Evolutionary conservation across 2,113 vertebrate genomes (phyloP).

Genomic region (Meles meles): DNA sequence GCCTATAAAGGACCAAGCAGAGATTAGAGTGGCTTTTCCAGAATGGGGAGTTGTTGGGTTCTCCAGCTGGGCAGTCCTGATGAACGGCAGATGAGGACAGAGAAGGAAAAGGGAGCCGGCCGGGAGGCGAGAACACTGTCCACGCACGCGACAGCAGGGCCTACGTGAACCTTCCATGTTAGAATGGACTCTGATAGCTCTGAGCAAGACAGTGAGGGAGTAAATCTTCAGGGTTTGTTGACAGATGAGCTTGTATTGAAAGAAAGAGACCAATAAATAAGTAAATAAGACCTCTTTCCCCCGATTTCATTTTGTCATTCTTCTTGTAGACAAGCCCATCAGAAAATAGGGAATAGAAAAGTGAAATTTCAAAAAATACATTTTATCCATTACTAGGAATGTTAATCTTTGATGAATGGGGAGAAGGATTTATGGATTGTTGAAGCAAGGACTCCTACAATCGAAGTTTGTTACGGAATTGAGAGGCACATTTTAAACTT

Average conservation of each 20-base stretch:
- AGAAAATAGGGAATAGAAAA: background rate
- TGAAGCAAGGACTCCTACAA: slow-evolving; percentile 8
- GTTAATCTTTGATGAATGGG: background rate
- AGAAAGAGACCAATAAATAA: background rate
- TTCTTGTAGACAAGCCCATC: background rate
- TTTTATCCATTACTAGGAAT: background rate
- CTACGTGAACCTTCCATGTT: background rate
- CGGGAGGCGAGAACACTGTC: background rate
- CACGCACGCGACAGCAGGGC: background rate
- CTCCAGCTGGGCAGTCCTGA: background rate
- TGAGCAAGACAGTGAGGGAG: background rate
- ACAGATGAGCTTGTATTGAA: background rate
- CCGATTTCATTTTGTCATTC: background rate
- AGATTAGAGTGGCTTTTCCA: background rate
- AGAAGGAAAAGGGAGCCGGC: background rate
- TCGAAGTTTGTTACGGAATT: background rate
- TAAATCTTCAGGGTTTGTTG: background rate
- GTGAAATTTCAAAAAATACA: slow-evolving; percentile 28
- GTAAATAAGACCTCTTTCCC: background rate
- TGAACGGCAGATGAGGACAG: background rate
- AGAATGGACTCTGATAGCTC: background rate
- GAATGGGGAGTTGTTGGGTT: background rate
- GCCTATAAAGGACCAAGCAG: background rate
- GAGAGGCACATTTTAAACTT: slow-evolving; percentile 9
- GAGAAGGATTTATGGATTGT: slow-evolving; percentile 16